A percentile compares a stretch with the other conserved stretches of the same genome.
Evolutionary conservation across 2,797 vertebrate species (phyloP).

Genomic region (Choloepus didactylus): DNA sequence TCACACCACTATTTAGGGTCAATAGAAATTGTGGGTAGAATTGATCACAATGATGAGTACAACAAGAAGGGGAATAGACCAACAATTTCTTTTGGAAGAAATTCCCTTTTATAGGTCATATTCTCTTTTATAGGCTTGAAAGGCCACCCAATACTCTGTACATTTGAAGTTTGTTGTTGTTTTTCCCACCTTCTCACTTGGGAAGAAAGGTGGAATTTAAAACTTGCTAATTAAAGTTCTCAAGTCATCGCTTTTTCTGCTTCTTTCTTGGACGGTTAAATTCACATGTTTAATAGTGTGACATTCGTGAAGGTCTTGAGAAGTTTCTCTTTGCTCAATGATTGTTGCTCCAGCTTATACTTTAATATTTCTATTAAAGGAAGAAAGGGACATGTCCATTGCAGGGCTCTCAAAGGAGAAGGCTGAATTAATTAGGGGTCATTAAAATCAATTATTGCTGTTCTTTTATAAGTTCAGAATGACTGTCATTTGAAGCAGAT

Average conservation of each 20-base stretch:
- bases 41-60: neutral
- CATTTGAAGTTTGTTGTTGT: neutral
- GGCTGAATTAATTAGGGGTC: neutral
- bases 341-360: neutral
- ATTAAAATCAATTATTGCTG: neutral
- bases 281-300: neutral
- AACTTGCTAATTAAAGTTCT: conserved; percentile 65
- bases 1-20: neutral
- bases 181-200: conserved; percentile 18
- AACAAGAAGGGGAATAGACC: neutral
- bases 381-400: neutral
- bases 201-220: neutral
- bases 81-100: neutral
- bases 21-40: neutral
- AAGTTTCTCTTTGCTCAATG: neutral
- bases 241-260: neutral
- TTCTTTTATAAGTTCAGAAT: neutral
- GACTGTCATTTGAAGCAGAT: neutral
- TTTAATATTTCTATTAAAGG: neutral
- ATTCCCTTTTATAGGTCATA: neutral
- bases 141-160: neutral
- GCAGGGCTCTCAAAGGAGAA: neutral
- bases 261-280: conserved; percentile 25
- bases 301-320: neutral
- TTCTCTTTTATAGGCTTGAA: neutral